These are phyloP conservation scores for Cyclopterus lumpus DNA, from an alignment of 2,797 vertebrate genomes.

Conservation along the genomic window DNA sequence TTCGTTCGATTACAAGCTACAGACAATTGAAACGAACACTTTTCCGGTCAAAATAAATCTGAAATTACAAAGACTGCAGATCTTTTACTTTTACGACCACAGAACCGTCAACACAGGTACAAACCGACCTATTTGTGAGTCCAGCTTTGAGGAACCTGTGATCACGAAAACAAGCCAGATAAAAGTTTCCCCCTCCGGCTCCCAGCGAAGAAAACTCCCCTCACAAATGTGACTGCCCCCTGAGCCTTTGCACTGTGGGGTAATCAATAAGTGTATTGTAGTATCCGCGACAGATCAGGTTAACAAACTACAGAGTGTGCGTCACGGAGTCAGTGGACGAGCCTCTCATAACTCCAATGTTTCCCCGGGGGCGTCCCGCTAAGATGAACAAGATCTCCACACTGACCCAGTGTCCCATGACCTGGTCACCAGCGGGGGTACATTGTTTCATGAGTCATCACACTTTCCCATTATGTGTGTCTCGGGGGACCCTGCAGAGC, in stretches of 20 bases:
- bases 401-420: constrained; percentile 10
- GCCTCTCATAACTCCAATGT: background rate
- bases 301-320: constrained; percentile 12
- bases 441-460: constrained; percentile 8
- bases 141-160: background rate
- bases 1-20: too few relatives aligned
- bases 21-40: too few relatives aligned
- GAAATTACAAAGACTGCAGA: background rate
- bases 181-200: background rate
- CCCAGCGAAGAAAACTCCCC: background rate
- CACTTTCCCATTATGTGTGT: background rate
- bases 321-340: constrained; percentile 16
- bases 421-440: background rate
- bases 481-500: background rate
- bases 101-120: background rate
- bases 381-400: background rate
- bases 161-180: background rate
- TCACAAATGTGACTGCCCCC: constrained; percentile 4
- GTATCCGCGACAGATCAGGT: background rate
- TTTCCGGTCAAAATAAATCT: background rate
- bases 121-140: background rate
- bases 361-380: background rate
- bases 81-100: background rate
- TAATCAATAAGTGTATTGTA: constrained; percentile 33
- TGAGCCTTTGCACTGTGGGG: background rate